These are phyloP conservation scores for Myotis brandtii DNA, from an alignment of 2,113 vertebrate species.

Conservation along the genomic window DNA sequence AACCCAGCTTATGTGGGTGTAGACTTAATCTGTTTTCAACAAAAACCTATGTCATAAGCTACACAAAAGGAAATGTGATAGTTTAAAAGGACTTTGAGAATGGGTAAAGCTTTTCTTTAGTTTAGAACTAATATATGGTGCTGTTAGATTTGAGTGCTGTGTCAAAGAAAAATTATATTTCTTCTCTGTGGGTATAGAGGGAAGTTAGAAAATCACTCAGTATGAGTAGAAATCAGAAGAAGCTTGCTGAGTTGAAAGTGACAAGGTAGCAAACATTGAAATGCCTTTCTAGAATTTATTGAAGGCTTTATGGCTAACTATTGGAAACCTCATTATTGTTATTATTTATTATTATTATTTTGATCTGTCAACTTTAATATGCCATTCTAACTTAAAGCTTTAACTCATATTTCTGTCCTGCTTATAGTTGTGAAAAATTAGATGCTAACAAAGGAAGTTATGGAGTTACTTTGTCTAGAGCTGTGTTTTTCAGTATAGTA, in stretches of 20 bases:
- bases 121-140: not conserved
- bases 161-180: conserved; percentile 9
- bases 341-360: not conserved
- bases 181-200: not conserved
- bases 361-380: not conserved
- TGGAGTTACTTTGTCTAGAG: not conserved
- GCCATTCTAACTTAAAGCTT: not conserved
- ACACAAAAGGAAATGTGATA: not conserved
- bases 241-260: not conserved
- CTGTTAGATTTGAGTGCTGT: conserved; percentile 6
- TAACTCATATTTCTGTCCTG: not conserved
- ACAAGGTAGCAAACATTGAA: not conserved
- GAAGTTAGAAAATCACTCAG: conserved; percentile 29
- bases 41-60: not conserved
- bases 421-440: not conserved
- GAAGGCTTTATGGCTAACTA: not conserved
- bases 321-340: not conserved
- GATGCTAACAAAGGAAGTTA: not conserved
- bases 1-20: not conserved
- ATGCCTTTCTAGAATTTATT: not conserved
- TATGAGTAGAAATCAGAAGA: conserved; percentile 4
- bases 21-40: not conserved
- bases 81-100: conserved; percentile 2
- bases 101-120: conserved; percentile 2
- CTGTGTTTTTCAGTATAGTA: not conserved